Percentiles rank a stretch among this genome's conserved stretches.
Conservation (phyloP, 2,888 invertebrate species). For the Orthosia cruda region DNA sequence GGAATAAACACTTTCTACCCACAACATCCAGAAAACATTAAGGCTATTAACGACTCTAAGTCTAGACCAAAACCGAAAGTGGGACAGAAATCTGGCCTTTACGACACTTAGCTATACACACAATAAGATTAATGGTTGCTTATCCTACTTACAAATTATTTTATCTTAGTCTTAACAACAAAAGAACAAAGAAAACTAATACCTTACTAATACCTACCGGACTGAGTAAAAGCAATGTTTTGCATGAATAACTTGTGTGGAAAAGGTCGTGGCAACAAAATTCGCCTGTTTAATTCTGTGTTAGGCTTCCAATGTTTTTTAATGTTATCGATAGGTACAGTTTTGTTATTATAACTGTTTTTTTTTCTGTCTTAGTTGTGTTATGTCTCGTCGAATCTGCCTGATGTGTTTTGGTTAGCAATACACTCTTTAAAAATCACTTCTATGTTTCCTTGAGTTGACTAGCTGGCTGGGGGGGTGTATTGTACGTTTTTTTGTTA, state of each 20-base stretch:
- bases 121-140: conserved; percentile 61
- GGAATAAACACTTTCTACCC: background rate
- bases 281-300: conserved; percentile 44
- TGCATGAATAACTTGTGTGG: conserved; percentile 56
- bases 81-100: conserved; percentile 43
- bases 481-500: no score
- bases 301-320: conserved; percentile 35
- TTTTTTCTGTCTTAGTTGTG: background rate
- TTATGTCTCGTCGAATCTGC: no score
- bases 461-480: background rate
- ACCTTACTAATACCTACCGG: no score
- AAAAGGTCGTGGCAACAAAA: conserved; percentile 55
- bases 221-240: conserved; percentile 62
- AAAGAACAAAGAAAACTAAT: conserved; percentile 63
- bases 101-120: conserved; percentile 40
- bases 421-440: background rate
- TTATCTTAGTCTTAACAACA: conserved; percentile 53
- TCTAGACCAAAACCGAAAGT: conserved; percentile 48
- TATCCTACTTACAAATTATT: conserved; percentile 55
- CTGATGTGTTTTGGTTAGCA: no score
- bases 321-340: conserved; percentile 27
- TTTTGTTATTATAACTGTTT: background rate
- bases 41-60: conserved; percentile 22
- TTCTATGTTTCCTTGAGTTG: background rate
- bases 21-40: background rate